These are phyloP conservation scores for Apamea monoglypha DNA, from an alignment of 2,888 invertebrate species.

Conservation along the genomic window DNA sequence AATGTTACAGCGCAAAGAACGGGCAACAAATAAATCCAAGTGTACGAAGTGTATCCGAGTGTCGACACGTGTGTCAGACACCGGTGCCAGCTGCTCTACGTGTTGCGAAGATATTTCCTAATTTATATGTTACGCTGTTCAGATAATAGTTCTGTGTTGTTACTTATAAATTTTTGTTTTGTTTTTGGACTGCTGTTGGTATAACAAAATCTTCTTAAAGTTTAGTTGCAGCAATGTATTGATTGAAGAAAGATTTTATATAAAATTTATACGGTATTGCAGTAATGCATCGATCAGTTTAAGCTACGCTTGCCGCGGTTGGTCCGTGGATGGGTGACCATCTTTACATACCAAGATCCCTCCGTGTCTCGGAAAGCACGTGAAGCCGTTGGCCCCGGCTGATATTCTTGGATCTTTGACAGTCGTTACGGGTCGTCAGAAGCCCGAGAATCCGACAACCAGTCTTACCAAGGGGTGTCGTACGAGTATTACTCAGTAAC, in stretches of 20 bases:
- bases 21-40: slow-evolving; percentile 69
- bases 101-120: slow-evolving; percentile 64
- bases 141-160: slow-evolving; percentile 58
- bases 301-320: no score
- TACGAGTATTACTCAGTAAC: no score
- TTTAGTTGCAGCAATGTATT: not conserved
- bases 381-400: no score
- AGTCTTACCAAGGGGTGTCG: no score
- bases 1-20: slow-evolving; percentile 60
- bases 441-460: no score
- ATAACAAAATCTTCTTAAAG: not conserved
- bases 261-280: not conserved
- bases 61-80: slow-evolving; percentile 69
- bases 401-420: no score
- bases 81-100: slow-evolving; percentile 62
- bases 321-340: no score
- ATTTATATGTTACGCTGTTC: slow-evolving; percentile 61
- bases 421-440: no score
- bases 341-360: no score
- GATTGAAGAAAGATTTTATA: not conserved
- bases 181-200: slow-evolving; percentile 6
- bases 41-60: slow-evolving; percentile 67
- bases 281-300: no score
- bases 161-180: slow-evolving; percentile 17
- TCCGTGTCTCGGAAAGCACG: no score